These are phyloP conservation scores for Ptyas mucosa DNA, from an alignment of 2,113 vertebrate species.

Conservation along the genomic window DNA sequence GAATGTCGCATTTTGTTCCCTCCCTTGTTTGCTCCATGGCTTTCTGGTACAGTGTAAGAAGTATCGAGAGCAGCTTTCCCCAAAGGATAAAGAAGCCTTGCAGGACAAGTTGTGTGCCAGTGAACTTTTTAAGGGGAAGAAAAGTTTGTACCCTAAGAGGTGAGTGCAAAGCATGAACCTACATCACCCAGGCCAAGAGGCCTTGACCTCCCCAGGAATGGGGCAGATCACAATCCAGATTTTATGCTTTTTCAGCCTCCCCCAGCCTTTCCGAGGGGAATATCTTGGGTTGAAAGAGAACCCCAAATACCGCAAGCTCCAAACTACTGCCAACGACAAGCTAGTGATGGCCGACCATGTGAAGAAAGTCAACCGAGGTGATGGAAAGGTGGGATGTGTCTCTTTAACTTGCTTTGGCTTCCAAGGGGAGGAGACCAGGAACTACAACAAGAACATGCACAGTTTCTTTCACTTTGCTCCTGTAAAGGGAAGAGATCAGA, in stretches of 20 bases:
- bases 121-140: conserved; percentile 75
- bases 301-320: conserved; percentile 71
- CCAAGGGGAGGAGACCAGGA: not conserved
- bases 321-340: conserved; percentile 54
- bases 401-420: fast-evolving
- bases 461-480: not conserved
- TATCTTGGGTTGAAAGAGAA: conserved; percentile 70
- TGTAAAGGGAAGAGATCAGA: not conserved
- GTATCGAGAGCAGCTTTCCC: conserved; percentile 64
- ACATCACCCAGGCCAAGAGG: not conserved
- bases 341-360: conserved; percentile 70
- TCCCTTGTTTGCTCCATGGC: not conserved
- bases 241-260: conserved; percentile 52
- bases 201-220: not conserved
- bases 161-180: conserved; percentile 36
- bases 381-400: conserved; percentile 66
- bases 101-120: conserved; percentile 72
- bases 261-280: conserved; percentile 67
- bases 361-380: conserved; percentile 72
- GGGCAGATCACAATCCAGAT: not conserved
- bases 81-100: conserved; percentile 50
- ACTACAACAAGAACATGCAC: not conserved
- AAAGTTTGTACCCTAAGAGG: conserved; percentile 72
- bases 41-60: conserved; percentile 68
- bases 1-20: not conserved